Evolutionary conservation across 2,113 vertebrate species (phyloP), one percentile per base, ranked within the genome.

Genomic region (Peromyscus leucopus): DNA sequence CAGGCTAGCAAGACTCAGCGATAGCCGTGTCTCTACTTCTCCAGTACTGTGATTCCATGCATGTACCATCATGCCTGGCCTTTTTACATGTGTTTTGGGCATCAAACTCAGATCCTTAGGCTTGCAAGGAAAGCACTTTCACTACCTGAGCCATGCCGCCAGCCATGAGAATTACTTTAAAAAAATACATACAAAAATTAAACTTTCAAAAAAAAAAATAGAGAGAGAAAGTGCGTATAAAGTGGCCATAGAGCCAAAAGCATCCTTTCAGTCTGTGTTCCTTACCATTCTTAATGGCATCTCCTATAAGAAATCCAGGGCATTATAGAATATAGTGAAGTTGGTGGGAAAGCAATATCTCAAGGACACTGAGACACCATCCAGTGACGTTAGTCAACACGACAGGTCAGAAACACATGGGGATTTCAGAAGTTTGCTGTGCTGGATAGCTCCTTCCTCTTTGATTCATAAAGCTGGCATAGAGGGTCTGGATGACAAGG

Each of bases 371-470:
- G 31, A n/a, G 15, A 71, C 31, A 26, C 48, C 22, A 28, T 42
- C 65, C 33, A 61, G 55, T n/a, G 74, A 80, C 46, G 59, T 55
- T 55, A 26, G 75, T 69, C 2, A 22, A 65, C 28, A 76, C 31
- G 59, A 46, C 46, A 75, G 75, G 42, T 21, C 5, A 63, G 61
- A 22, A 55, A 0, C 0, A 55, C 3, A 0, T 17, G 65, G 28
- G 42, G n/a, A 85, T 78, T 95, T 93, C 67, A 57, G 48, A 1
- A 82, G 46, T 6, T 26, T 48, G 3, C 12, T 24, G 2, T 28
- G 39, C 0, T 94, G 80, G 82, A 91, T 91, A 86, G 93, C 57
- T 95, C 86, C 75, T 90, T 90, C n/a, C 21, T 78, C 61, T 63
- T 22, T 12, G 5, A 26, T n/a, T 71, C 74, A 21, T 57, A 26